Evolutionary conservation across 2,888 invertebrate species (phyloP).

Genomic region (Rhabditophanes sp.): DNA sequence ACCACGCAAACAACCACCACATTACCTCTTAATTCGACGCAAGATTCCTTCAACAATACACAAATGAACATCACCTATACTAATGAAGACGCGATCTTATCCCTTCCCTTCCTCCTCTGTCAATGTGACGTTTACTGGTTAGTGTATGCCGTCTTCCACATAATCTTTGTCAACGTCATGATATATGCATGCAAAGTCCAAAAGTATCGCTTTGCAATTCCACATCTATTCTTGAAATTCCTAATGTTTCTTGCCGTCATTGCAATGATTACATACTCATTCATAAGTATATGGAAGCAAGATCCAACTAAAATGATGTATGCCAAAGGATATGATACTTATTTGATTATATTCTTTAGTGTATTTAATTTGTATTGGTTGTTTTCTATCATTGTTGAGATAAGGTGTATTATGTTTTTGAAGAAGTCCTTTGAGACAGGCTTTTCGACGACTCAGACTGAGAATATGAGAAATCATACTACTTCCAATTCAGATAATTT

Average conservation of each 20-base stretch:
- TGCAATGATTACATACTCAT: no score
- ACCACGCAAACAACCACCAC: not conserved
- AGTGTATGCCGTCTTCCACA: conserved; percentile 22
- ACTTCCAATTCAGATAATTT: no score
- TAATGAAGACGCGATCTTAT: not conserved
- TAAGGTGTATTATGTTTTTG: conserved; percentile 27
- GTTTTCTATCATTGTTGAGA: conserved; percentile 12
- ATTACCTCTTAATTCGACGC: conserved; percentile 2
- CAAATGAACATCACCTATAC: not conserved
- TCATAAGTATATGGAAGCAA: no score
- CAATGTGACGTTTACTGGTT: conserved; percentile 20
- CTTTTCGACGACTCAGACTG: no score
- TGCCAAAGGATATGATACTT: no score
- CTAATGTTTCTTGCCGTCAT: conserved; percentile 1
- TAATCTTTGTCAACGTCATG: conserved; percentile 24
- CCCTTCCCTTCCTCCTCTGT: conserved; percentile 12
- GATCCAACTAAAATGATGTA: no score
- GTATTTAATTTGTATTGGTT: conserved; percentile 4
- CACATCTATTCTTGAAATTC: conserved; percentile 25
- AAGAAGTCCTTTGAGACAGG: conserved; percentile 34
- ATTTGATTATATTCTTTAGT: conserved; percentile 1
- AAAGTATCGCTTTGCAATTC: conserved; percentile 23
- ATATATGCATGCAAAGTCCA: conserved; percentile 5
- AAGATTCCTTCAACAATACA: conserved; percentile 4
- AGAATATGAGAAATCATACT: no score